These are phyloP conservation scores for Stenoptilia bipunctidactyla DNA, from an alignment of 2,888 invertebrate species.

Conservation along the genomic window DNA sequence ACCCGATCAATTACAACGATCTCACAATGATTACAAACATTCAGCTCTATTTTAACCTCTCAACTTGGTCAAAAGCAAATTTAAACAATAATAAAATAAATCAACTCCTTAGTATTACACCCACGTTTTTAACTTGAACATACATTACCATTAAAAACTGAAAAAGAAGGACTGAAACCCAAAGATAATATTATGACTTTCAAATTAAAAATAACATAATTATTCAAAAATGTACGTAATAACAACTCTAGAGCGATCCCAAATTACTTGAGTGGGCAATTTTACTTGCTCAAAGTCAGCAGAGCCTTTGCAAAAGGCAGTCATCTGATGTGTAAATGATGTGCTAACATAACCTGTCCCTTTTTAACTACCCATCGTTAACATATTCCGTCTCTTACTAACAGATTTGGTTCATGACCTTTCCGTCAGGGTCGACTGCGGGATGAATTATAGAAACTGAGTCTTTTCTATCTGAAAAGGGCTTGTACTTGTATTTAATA, in stretches of 20 bases:
- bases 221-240: slow-evolving; percentile 2
- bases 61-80: too few species aligned
- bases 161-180: too few species aligned
- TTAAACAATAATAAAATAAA: too few species aligned
- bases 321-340: slow-evolving; percentile 54
- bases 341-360: slow-evolving; percentile 23
- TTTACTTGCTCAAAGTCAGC: slow-evolving; percentile 35
- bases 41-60: too few species aligned
- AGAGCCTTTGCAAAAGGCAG: slow-evolving; percentile 31
- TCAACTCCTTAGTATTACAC: too few species aligned
- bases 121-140: too few species aligned
- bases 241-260: slow-evolving; percentile 23
- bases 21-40: too few species aligned
- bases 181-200: too few species aligned
- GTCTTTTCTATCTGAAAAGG: not conserved
- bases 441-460: slow-evolving; percentile 13
- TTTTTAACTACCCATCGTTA: slow-evolving; percentile 10
- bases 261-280: slow-evolving; percentile 41
- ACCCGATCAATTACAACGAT: too few species aligned
- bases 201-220: too few species aligned
- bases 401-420: slow-evolving; percentile 18
- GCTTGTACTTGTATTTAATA: not conserved
- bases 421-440: slow-evolving; percentile 19
- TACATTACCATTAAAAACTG: too few species aligned
- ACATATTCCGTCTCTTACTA: slow-evolving; percentile 13